Evolutionary conservation across 2,888 invertebrate genomes (phyloP).

Genomic region (Xanthorhoe designata): DNA sequence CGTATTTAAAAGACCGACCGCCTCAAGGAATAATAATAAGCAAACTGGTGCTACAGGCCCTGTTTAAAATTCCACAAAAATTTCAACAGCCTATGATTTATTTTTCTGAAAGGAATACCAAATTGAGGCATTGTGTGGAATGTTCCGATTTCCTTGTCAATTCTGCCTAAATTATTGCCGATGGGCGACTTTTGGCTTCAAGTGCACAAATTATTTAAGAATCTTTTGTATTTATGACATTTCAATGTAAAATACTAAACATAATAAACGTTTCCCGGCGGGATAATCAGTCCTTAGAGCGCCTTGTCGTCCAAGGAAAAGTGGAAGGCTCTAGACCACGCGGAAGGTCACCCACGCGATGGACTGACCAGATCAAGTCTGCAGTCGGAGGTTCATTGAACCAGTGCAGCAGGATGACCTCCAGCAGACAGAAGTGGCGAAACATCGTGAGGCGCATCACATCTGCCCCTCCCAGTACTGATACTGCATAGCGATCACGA

Average conservation of each 20-base stretch:
- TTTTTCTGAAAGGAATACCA: slow-evolving; percentile 47
- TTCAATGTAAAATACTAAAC: neutral
- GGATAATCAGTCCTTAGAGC: no score
- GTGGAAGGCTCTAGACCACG: no score
- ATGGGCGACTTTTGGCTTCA: slow-evolving; percentile 8
- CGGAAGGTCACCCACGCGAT: no score
- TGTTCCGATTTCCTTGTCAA: slow-evolving; percentile 31
- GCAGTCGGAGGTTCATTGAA: no score
- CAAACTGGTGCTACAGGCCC: slow-evolving; percentile 5
- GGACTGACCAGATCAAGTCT: no score
- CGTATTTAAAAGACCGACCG: neutral
- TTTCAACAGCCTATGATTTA: slow-evolving; percentile 31
- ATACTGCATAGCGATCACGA: no score
- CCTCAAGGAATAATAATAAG: neutral
- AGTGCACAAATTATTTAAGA: neutral
- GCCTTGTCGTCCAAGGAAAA: no score
- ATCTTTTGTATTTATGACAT: neutral
- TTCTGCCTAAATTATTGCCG: slow-evolving; percentile 13
- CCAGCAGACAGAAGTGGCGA: no score
- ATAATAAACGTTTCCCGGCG: no score
- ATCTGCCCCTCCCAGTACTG: no score
- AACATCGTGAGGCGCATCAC: no score
- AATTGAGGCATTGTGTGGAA: slow-evolving; percentile 58
- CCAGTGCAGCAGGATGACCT: no score
- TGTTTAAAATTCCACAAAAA: slow-evolving; percentile 48